Evolutionary conservation across 53 echinoderm and acorn worm genomes (phyloP).

Genomic region (Crossaster papposus): DNA sequence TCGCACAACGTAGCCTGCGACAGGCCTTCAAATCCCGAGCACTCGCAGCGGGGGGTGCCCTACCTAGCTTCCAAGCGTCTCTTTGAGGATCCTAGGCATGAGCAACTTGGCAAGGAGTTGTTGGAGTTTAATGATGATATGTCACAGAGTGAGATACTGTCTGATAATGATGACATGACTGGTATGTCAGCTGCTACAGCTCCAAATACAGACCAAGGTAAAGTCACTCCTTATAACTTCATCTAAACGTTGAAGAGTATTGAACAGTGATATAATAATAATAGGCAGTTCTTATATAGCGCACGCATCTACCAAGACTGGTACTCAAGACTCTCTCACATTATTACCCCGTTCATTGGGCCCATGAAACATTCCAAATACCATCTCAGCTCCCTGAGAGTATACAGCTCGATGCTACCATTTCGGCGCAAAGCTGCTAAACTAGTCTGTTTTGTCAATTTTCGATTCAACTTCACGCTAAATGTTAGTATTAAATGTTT

Average conservation of each 20-base stretch:
- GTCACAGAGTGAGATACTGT: constrained; percentile 86
- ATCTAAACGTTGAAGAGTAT: neutral
- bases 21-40: constrained; percentile 26
- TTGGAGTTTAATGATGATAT: constrained; percentile 89
- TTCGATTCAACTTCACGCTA: too few relatives aligned
- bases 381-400: too few relatives aligned
- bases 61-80: constrained; percentile 84
- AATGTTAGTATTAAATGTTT: too few relatives aligned
- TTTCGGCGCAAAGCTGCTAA: too few relatives aligned
- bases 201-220: constrained; percentile 7
- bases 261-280: too few relatives aligned
- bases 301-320: too few relatives aligned
- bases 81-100: constrained; percentile 95
- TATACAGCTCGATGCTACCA: too few relatives aligned
- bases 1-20: constrained; percentile 19
- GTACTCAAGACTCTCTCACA: too few relatives aligned
- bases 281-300: too few relatives aligned
- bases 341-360: too few relatives aligned
- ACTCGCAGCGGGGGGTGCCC: constrained; percentile 54
- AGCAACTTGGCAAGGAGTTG: constrained; percentile 91
- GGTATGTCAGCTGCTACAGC: neutral
- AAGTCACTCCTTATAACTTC: neutral
- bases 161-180: constrained; percentile 46
- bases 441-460: too few relatives aligned
- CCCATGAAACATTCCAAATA: too few relatives aligned